Conservation (phyloP, 2,797 vertebrate genomes). For the Cryptoblepharus egeriae region DNA sequence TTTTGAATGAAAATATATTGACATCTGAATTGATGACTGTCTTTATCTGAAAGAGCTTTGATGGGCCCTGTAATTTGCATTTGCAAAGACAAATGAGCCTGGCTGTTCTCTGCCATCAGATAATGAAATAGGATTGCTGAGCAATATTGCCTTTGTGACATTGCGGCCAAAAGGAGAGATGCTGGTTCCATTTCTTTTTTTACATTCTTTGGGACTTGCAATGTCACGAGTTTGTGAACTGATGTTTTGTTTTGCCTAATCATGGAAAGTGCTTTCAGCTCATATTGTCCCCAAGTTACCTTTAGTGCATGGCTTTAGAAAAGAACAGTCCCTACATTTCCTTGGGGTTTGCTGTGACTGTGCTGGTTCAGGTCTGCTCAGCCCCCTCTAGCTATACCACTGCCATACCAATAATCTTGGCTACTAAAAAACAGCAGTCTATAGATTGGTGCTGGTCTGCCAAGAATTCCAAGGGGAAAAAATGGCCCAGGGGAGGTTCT, state of each 20-base stretch:
- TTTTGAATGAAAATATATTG: conserved; percentile 54
- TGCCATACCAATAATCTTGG: no score
- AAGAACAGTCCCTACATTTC: not conserved
- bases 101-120: conserved; percentile 38
- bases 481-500: no score
- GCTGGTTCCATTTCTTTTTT: conserved; percentile 43
- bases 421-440: no score
- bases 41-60: conserved; percentile 39
- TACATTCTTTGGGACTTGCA: conserved; percentile 38
- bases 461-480: no score
- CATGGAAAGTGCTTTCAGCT: conserved; percentile 47
- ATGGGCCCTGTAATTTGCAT: conserved; percentile 56
- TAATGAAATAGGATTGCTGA: conserved; percentile 36
- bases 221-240: conserved; percentile 22
- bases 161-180: conserved; percentile 31
- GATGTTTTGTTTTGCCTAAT: conserved; percentile 54
- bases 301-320: conserved; percentile 35
- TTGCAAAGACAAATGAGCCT: conserved; percentile 44
- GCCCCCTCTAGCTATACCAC: no score
- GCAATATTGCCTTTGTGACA: conserved; percentile 44
- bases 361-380: no score
- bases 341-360: not conserved
- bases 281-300: not conserved
- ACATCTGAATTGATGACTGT: conserved; percentile 53
- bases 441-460: no score